Evolutionary conservation across 2,888 invertebrate species (phyloP), one percentile per base, ranked within the genome.

Genomic region (Caenorhabditis afra): DNA sequence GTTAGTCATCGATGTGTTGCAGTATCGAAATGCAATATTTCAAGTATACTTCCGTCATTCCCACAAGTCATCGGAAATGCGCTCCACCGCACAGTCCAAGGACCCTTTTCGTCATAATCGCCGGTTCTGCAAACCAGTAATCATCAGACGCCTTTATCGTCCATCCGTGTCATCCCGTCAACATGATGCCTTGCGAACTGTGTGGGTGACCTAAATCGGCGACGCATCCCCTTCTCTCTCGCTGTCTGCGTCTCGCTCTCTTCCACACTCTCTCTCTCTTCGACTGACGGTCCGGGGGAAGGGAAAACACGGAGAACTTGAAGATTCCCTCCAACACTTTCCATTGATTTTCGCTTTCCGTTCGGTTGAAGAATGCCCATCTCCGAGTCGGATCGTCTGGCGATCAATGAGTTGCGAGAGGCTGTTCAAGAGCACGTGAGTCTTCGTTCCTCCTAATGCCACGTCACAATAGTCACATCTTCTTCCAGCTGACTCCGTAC

Each of bases 401-500:
- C 83, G 41, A 84, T 88, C 37, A 79, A 83, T 12, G 79, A 84
- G 45, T 64, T 86, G n/a, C 62, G 86, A 37, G 79, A 68, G 3
- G 57, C 58, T 10, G 86, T 85, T 22, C 83, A 84, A 45, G 86
- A 85, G 8, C 71, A 84, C 45, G 86, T 85, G 45, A 80, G 81
- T 81, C 35, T 11, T 18, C 41, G 37, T 16, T 50, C 23, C 16
- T 14, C 16, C 29, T 23, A n/a, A 20, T 23, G 18, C 18, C 5
- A 47, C 16, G 12, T 29, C n/a, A 0, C 53, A 10, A 11, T 20
- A 16, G 12, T 29, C n/a, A 0, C 53, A 10, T 1, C 18, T 16
- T 20, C 16, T 67, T 80, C n/a, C 75, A 85, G 86, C 66, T 86
- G 5, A 86, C 86, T 44, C 83, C 85, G 8, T 86, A 85, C 71